Base-by-base conservation (phyloP, 2,797 vertebrate genomes). In the Holocentrus rufus region DNA sequence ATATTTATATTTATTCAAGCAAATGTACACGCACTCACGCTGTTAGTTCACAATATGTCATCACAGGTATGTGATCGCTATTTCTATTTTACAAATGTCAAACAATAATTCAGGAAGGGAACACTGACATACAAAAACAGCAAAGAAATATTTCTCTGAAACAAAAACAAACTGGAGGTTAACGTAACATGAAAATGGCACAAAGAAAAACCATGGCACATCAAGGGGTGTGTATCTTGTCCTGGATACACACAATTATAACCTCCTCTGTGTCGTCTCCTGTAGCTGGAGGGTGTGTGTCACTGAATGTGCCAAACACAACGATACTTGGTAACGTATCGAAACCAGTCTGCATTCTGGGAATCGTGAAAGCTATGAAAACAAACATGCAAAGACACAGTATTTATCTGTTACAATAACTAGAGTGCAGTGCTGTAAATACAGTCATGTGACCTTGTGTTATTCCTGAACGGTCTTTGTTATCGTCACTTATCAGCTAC, bases 1-100 rank as follows among this genome's bases (percentile, higher is more conserved):
- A 75, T 72, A 77, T 80, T 78, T 58, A 74, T 71, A 23, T 87
- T 83, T 89, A 88, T 85, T 89, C 30, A 87, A 47, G 58, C 50
- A 72, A 78, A 74, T 62, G 42, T 76, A 78, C 60, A 85, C 46
- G 79, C 47, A 62, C 56, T 69, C 52, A 73, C 54, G 15, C 54
- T 2, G 27, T 78, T 65, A 73, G 54, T 59, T 36, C 31, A 74
- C 18, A 75, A 39, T 54, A 49, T 63, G 27, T 72, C 49, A 49
- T 76, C 57, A 81, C 69, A 69, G 50, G 25, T 70, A 72, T 76
- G 72, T 77, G 22, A 78, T 60, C 3, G 0, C 8, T 34, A 39
- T 70, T 65, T 73, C 44, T 68, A 72, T 62, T 63, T 55, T 66
- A 85, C 62, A 86, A 77, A 71, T 64, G 58, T 46, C 13, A 76